Base-by-base conservation (phyloP, 1,140 invertebrate species). In the Brachionus paranguensis region DNA sequence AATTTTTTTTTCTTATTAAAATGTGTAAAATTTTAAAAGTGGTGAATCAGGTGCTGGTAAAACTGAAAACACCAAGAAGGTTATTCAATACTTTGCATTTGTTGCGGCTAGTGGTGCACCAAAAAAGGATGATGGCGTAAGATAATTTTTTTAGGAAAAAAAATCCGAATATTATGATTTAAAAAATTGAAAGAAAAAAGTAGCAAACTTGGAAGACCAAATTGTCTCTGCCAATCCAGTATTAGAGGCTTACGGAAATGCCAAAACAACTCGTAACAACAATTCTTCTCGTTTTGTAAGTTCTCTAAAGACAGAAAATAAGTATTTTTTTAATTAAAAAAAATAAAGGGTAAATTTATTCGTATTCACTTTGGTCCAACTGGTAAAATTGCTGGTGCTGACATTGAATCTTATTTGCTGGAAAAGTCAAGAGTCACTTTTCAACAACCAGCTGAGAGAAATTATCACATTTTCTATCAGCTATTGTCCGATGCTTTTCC, bases 401-500 rank as follows among this genome's bases (percentile, higher is more conserved):
- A 99, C 92, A 99, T 99, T 92, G 97, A 99, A 91, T 97, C 96
- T 98, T 96, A 99, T 92, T 92, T 99, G 91, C 92, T 99, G 88
- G 98, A 99, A 91, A 99, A 99, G 91, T 98, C 98, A 91, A 96
- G 98, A 94, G 97, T 99, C 91, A 99, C 99, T 91, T 99, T 96
- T 88, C 97, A 99, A 91, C 96, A 98, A 89, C 89, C 84, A 70
- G 85, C 92, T 97, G 98, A 99, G 91, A 94, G 98, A 91, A 99
- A 97, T 86, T 99, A 99, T 93, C 98, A 99, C 91, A 99, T 99
- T 90, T 99, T 99, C 95, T 99, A 99, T 93, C 98, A 99, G 90
- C 94, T 99, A 88, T 97, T 98, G 95, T 98, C 97, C 87, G 95
- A 95, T 85, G 92, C 94, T 85, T 74, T 45, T 50, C 86, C 92